Conservation (phyloP, 1,140 invertebrate genomes). For the Pseudomyrmex gracilis region DNA sequence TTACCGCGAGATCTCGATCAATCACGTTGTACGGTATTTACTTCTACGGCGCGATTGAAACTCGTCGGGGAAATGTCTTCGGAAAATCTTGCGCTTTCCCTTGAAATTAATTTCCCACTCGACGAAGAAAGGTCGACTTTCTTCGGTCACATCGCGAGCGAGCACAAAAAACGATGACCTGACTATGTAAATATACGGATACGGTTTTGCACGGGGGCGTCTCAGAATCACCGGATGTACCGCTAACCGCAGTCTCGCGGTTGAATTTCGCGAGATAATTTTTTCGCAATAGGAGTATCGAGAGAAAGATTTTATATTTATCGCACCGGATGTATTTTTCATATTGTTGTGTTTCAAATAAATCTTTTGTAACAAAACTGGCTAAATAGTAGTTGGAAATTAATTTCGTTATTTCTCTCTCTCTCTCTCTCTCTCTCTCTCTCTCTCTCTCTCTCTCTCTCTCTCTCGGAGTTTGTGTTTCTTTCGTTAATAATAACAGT, state of each 20-base stretch:
- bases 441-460: background rate
- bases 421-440: background rate
- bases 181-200: slow-evolving; percentile 41
- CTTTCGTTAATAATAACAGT: background rate
- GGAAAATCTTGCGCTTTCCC: slow-evolving; percentile 6
- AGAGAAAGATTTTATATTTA: background rate
- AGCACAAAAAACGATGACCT: background rate
- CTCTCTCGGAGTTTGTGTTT: background rate
- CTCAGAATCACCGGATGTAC: background rate
- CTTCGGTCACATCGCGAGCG: slow-evolving; percentile 5
- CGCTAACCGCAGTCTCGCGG: background rate
- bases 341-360: background rate
- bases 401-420: background rate
- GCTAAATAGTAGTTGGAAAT: slow-evolving; percentile 1
- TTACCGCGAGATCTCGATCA: background rate
- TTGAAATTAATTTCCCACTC: slow-evolving; percentile 39
- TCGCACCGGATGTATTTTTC: no score
- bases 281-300: background rate
- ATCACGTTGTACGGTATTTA: slow-evolving; percentile 44
- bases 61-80: background rate
- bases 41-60: slow-evolving; percentile 15
- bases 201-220: background rate
- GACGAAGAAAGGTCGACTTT: slow-evolving; percentile 39
- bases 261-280: background rate
- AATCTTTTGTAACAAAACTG: background rate